phyloP scores from a whole-genome alignment of 2,888 invertebrate genomes.

The Andricus quercusramuli region DNA sequence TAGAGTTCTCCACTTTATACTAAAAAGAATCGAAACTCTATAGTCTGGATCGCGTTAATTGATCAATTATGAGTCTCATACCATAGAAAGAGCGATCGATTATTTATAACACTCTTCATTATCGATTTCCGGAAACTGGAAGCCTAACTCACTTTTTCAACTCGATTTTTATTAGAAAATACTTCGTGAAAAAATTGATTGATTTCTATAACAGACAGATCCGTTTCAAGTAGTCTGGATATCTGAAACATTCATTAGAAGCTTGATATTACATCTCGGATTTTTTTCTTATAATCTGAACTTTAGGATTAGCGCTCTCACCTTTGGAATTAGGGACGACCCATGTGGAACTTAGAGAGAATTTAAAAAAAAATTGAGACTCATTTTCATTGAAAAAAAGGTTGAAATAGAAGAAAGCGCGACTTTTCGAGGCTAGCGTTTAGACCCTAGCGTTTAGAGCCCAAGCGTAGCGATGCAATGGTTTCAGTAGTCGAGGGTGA shows the following conservation, averaged over 20 bases:
- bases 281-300: background rate
- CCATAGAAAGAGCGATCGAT: background rate
- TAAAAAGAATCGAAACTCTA: background rate
- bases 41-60: background rate
- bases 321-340: background rate
- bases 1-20: background rate
- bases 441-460: no score
- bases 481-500: constrained; percentile 76
- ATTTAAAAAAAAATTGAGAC: background rate
- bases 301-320: background rate
- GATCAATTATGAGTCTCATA: background rate
- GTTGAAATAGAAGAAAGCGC: background rate
- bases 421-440: constrained; percentile 5
- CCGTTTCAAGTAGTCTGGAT: no score
- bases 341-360: background rate
- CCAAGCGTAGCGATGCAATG: constrained; percentile 53
- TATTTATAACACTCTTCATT: background rate
- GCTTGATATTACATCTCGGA: background rate
- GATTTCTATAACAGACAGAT: no score
- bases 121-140: constrained; percentile 47
- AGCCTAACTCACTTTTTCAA: constrained; percentile 28
- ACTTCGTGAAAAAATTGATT: no score
- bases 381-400: constrained; percentile 49
- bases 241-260: no score
- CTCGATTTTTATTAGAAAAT: background rate